Evolutionary conservation across 2,113 vertebrate genomes (phyloP).

Genomic region (Grammomys surdaster): DNA sequence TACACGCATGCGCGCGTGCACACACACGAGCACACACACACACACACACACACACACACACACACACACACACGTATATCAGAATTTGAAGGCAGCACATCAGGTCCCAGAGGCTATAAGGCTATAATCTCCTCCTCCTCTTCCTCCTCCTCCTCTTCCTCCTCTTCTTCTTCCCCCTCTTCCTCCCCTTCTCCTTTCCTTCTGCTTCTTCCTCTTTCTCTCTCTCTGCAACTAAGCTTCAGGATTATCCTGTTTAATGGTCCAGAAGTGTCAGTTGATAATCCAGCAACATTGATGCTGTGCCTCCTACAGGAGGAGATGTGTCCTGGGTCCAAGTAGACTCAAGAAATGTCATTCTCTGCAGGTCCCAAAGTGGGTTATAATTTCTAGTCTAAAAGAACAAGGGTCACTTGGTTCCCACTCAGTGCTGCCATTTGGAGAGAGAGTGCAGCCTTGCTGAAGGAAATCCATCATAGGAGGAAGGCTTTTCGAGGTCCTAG

Average conservation of each 20-base stretch:
- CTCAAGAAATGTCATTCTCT: neutral
- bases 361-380: neutral
- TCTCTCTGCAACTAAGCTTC: neutral
- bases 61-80: no score
- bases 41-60: no score
- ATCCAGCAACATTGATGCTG: neutral
- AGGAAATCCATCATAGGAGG: no score
- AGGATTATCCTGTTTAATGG: neutral
- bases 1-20: no score
- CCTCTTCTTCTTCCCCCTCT: no score
- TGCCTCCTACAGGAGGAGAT: neutral
- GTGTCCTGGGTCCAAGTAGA: neutral
- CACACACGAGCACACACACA: no score
- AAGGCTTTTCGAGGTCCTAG: neutral
- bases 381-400: neutral
- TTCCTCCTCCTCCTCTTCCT: no score
- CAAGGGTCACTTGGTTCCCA: neutral
- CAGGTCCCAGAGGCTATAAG: neutral
- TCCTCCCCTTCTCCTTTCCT: fast-evolving
- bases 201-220: neutral
- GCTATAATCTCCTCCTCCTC: no score
- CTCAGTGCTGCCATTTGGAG: no score
- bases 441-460: neutral
- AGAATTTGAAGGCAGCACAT: neutral
- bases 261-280: neutral